phyloP scores from a whole-genome alignment of 1,140 invertebrate genomes.

The Asbolus verrucosus region DNA sequence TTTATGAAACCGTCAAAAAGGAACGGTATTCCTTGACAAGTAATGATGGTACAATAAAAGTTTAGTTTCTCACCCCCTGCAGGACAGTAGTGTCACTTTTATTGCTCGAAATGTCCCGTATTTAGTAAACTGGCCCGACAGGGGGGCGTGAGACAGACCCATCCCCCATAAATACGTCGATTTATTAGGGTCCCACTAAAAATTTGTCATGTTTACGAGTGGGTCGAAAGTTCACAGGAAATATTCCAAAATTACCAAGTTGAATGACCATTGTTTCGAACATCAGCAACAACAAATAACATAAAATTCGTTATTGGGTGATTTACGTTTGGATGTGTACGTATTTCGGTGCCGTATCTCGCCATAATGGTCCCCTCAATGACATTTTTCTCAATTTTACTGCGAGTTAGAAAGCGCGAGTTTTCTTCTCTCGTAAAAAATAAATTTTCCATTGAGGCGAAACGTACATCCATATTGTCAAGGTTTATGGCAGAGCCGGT shows the following conservation, averaged over 20 bases:
- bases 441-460: no score
- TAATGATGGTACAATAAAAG: conserved; percentile 4
- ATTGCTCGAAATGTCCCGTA: conserved; percentile 16
- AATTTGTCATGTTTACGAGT: conserved; percentile 34
- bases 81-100: conserved; percentile 22
- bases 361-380: not conserved
- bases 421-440: no score
- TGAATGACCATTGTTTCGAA: conserved; percentile 22
- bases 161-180: conserved; percentile 23
- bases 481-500: no score
- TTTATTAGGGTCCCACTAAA: conserved; percentile 35
- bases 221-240: conserved; percentile 24
- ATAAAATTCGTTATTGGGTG: conserved; percentile 5
- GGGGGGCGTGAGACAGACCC: not conserved
- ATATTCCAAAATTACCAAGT: conserved; percentile 20
- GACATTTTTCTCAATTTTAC: not conserved
- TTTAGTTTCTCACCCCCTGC: conserved; percentile 17
- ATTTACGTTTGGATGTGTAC: conserved; percentile 5
- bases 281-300: conserved; percentile 4
- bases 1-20: not conserved
- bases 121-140: conserved; percentile 26
- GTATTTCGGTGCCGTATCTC: not conserved
- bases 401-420: not conserved
- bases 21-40: not conserved
- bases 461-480: no score